Evolutionary conservation across 2,113 vertebrate genomes (phyloP).

Genomic region (Callithrix jacchus): DNA sequence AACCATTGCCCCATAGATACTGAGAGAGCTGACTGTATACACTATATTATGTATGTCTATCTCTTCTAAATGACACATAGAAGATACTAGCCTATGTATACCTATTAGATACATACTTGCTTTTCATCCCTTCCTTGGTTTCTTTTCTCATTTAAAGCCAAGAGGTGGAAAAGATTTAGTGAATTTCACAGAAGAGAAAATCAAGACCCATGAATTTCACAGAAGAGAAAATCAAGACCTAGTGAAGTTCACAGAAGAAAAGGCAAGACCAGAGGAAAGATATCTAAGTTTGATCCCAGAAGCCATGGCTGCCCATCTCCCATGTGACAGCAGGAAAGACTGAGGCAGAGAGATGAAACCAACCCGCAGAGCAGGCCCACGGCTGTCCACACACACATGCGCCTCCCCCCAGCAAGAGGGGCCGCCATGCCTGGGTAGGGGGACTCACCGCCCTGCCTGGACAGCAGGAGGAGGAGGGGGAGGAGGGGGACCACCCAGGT

Average conservation of each 20-base stretch:
- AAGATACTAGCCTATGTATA: too few species aligned
- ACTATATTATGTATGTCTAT: too few species aligned
- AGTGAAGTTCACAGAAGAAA: not conserved
- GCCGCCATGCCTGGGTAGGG: fast-evolving
- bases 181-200: not conserved
- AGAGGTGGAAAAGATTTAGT: not conserved
- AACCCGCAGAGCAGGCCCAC: not conserved
- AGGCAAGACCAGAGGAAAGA: not conserved
- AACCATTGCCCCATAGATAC: not conserved
- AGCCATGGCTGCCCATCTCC: not conserved
- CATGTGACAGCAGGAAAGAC: not conserved
- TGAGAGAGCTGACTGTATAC: too few species aligned
- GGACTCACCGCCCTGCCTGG: slow-evolving; percentile 16
- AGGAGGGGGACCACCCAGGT: not conserved
- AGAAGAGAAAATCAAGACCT: not conserved
- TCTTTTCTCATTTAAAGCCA: not conserved
- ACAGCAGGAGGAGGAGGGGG: not conserved
- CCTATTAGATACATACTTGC: too few species aligned
- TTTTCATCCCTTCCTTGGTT: not conserved
- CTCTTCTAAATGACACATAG: not conserved
- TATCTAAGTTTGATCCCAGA: not conserved
- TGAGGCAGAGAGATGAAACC: not conserved
- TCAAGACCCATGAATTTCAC: not conserved
- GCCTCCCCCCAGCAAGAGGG: fast-evolving
- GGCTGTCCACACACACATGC: too few species aligned